Conservation (phyloP, 1,140 invertebrate species). For the Bacillus rossius region DNA sequence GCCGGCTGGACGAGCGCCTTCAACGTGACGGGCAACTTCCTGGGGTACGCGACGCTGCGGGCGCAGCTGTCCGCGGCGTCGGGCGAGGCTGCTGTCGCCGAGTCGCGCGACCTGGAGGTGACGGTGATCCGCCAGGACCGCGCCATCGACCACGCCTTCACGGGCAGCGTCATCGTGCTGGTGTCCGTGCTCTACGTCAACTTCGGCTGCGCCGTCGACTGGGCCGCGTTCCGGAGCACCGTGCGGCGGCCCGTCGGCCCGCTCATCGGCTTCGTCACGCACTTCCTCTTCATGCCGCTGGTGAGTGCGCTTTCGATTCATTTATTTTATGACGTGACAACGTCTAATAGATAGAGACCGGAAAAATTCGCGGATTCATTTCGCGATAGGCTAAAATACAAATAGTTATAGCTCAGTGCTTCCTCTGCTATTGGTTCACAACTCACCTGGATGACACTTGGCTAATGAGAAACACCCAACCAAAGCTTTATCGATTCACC, state of each 20-base stretch:
- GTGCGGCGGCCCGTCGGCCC: constrained; percentile 76
- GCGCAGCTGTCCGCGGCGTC: constrained; percentile 25
- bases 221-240: constrained; percentile 61
- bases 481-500: too few species aligned
- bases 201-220: constrained; percentile 87
- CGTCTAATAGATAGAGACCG: too few species aligned
- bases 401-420: too few species aligned
- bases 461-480: too few species aligned
- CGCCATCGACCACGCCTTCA: constrained; percentile 69
- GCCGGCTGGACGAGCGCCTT: constrained; percentile 43
- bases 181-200: constrained; percentile 87
- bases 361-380: too few species aligned
- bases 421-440: too few species aligned
- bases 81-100: constrained; percentile 12
- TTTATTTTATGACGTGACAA: neutral
- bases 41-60: constrained; percentile 49
- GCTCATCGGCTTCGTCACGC: constrained; percentile 71
- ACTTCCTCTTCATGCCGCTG: constrained; percentile 87
- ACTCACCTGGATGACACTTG: too few species aligned
- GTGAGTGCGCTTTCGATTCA: too few species aligned
- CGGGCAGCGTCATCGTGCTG: constrained; percentile 66
- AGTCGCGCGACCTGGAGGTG: constrained; percentile 40
- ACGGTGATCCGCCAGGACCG: constrained; percentile 56
- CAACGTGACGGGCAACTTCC: constrained; percentile 53
- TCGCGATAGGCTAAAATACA: too few species aligned